These are phyloP conservation scores for Stylophora pistillata DNA, from an alignment of 64 coral and sea anemone species.

Conservation along the genomic window DNA sequence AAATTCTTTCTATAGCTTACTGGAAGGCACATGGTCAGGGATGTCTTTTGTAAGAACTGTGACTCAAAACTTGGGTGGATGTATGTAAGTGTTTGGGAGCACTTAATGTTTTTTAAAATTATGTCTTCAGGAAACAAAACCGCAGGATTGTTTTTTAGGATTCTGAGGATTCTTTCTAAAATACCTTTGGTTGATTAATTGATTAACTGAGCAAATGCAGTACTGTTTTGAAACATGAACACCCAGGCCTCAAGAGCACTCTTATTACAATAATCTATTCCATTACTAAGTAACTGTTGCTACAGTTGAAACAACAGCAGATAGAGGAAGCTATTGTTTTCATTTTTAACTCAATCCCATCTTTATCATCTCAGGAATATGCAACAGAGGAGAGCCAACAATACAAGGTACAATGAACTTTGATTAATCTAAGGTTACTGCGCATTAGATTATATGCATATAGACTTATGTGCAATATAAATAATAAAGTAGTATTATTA, in stretches of 20 bases:
- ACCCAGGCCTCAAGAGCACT: too few species aligned
- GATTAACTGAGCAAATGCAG: neutral
- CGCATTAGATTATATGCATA: too few species aligned
- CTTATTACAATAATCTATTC: too few species aligned
- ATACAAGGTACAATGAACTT: conserved; percentile 76
- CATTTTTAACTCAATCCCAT: neutral
- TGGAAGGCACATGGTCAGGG: conserved; percentile 97
- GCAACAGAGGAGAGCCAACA: conserved; percentile 94
- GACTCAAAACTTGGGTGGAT: conserved; percentile 98
- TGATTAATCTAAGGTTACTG: neutral
- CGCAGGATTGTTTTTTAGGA: too few species aligned
- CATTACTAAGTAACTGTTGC: too few species aligned
- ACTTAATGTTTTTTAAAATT: neutral
- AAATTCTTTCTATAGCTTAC: conserved; percentile 64
- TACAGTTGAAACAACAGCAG: neutral
- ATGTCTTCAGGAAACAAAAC: too few species aligned
- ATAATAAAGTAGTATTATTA: too few species aligned
- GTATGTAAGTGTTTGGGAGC: conserved; percentile 88
- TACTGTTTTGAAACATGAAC: neutral
- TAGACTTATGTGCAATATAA: too few species aligned
- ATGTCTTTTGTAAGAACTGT: conserved; percentile 99
- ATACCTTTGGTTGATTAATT: neutral
- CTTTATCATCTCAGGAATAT: conserved; percentile 69
- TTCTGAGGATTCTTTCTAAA: neutral
- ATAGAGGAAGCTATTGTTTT: neutral